Conservation (phyloP, 2,797 vertebrate genomes). For the Rhadinocentrus ornatus region DNA sequence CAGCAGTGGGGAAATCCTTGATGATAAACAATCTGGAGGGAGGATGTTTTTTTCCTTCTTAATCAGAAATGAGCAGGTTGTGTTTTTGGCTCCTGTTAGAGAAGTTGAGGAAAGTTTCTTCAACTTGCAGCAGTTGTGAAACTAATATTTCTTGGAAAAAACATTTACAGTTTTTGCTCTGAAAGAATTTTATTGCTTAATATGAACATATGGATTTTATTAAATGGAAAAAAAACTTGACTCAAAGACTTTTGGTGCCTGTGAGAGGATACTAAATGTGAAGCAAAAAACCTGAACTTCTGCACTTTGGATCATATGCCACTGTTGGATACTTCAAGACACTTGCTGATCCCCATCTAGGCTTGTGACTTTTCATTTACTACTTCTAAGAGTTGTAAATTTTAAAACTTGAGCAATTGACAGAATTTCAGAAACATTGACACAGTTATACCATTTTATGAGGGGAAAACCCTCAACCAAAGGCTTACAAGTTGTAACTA, state of each 20-base stretch:
- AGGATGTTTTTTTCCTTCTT: slow-evolving; percentile 63
- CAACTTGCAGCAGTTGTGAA: slow-evolving; percentile 18
- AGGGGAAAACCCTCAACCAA: too few species aligned
- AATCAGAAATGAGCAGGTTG: slow-evolving; percentile 54
- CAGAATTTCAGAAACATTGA: too few species aligned
- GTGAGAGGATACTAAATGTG: not conserved
- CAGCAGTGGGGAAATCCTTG: slow-evolving; percentile 48
- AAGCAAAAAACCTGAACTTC: not conserved
- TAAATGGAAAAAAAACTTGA: slow-evolving; percentile 25
- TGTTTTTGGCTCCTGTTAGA: slow-evolving; percentile 28
- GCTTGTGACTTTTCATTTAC: too few species aligned
- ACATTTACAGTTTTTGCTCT: not conserved
- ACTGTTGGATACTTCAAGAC: not conserved
- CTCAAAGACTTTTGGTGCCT: not conserved
- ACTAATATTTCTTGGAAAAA: slow-evolving; percentile 22
- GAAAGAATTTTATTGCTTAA: slow-evolving; percentile 1
- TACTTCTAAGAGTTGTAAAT: too few species aligned
- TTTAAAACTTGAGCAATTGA: too few species aligned
- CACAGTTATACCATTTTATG: too few species aligned
- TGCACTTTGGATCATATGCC: not conserved
- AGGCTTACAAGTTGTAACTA: too few species aligned
- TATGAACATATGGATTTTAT: slow-evolving; percentile 42
- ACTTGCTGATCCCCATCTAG: not conserved
- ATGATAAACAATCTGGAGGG: slow-evolving; percentile 44
- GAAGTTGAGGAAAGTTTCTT: slow-evolving; percentile 35